Conservation (phyloP, 2,113 vertebrate genomes). For the Eonycteris spelaea region DNA sequence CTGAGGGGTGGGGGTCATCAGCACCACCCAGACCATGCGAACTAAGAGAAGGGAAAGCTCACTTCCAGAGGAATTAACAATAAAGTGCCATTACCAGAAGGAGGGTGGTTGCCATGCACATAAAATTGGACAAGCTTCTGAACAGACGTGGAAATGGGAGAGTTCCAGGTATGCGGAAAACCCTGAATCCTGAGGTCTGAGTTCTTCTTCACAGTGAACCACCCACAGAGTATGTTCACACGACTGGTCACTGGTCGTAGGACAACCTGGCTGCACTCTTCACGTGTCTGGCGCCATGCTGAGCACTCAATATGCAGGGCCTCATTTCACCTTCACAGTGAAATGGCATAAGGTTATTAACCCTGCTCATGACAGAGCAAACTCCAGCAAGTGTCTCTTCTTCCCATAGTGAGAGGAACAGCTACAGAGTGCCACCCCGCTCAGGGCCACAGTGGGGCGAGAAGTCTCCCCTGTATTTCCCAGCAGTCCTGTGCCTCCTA, state of each 20-base stretch:
- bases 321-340: accelerated
- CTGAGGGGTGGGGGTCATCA: neutral
- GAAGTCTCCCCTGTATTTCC: neutral
- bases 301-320: neutral
- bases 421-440: neutral
- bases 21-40: neutral
- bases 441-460: neutral
- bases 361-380: neutral
- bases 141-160: neutral
- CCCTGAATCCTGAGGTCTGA: neutral
- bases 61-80: neutral
- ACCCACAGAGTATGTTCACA: neutral
- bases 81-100: neutral
- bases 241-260: accelerated
- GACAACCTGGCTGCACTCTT: accelerated
- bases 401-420: neutral
- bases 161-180: neutral
- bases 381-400: neutral
- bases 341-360: neutral
- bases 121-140: too few species aligned
- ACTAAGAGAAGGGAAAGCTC: neutral
- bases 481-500: neutral
- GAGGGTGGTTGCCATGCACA: neutral
- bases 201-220: neutral
- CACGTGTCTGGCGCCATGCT: neutral